Conservation (phyloP, 2,888 invertebrate genomes). For the Macroteleia sp. region DNA sequence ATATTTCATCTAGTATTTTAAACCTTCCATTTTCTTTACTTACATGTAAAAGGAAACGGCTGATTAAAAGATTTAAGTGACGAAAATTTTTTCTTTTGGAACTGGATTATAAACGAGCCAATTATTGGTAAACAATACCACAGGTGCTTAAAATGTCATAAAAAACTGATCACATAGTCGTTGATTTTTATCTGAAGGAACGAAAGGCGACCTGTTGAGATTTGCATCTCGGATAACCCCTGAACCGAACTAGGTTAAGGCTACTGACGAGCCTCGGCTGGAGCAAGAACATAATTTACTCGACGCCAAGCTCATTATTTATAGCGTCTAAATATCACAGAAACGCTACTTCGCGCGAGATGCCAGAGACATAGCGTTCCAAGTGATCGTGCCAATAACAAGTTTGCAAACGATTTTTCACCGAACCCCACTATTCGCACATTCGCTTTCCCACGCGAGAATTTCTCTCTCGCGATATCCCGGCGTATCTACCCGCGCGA, state of each 20-base stretch:
- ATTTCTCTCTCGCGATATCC: no score
- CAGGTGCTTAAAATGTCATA: background rate
- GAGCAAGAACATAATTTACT: slow-evolving; percentile 55
- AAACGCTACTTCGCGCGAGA: slow-evolving; percentile 6
- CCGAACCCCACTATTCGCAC: background rate
- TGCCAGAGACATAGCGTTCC: background rate
- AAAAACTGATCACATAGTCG: slow-evolving; percentile 14
- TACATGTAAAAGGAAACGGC: no score
- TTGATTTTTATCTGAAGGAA: slow-evolving; percentile 45
- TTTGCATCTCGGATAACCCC: slow-evolving; percentile 62
- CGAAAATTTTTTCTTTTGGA: no score
- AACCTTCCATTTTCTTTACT: no score
- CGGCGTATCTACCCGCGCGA: slow-evolving; percentile 8
- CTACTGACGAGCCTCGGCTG: slow-evolving; percentile 48
- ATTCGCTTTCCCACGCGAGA: slow-evolving; percentile 22
- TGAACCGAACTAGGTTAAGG: slow-evolving; percentile 62
- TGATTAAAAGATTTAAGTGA: no score
- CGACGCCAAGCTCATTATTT: slow-evolving; percentile 59
- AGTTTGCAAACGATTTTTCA: slow-evolving; percentile 15
- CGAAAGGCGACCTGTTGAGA: slow-evolving; percentile 64
- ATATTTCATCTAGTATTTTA: no score
- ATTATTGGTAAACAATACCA: no score
- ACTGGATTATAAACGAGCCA: no score
- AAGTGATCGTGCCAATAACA: slow-evolving; percentile 14
- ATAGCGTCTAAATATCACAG: slow-evolving; percentile 53